Evolutionary conservation across 1,140 invertebrate species (phyloP).

Genomic region (Leptonema lineaticorne): DNA sequence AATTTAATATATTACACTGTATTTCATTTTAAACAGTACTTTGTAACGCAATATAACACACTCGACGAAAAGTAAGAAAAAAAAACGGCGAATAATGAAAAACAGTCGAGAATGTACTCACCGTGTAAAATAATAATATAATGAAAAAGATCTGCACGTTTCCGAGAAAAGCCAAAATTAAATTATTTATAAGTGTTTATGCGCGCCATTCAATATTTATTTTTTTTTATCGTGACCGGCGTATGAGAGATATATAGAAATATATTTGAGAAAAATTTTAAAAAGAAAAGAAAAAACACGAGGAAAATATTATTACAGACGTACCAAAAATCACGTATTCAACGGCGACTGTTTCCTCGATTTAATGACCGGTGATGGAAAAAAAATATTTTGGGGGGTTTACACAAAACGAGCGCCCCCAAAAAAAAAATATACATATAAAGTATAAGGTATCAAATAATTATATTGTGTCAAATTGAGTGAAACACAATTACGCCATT

Average conservation of each 20-base stretch:
- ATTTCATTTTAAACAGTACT: too few relatives aligned
- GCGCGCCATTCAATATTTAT: conserved; percentile 12
- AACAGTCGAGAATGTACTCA: too few relatives aligned
- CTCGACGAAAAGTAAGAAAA: too few relatives aligned
- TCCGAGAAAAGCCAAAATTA: conserved; percentile 14
- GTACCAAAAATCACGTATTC: neutral
- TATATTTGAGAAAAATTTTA: too few relatives aligned
- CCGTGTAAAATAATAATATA: too few relatives aligned
- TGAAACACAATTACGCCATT: conserved; percentile 38
- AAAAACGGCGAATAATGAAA: too few relatives aligned
- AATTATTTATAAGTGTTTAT: conserved; percentile 21
- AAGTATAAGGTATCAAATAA: conserved; percentile 42
- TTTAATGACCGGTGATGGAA: conserved; percentile 21
- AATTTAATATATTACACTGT: too few relatives aligned
- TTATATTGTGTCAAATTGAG: conserved; percentile 43
- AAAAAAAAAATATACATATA: neutral
- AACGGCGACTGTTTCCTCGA: conserved; percentile 34
- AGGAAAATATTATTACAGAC: too few relatives aligned
- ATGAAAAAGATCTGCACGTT: neutral
- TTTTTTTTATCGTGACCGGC: too few relatives aligned
- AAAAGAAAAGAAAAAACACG: neutral
- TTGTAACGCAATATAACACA: too few relatives aligned
- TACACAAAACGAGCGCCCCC: neutral
- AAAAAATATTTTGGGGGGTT: too few relatives aligned
- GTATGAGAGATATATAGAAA: too few relatives aligned